phyloP scores from a whole-genome alignment of 2,888 invertebrate species.

The Machimus atricapillus region DNA sequence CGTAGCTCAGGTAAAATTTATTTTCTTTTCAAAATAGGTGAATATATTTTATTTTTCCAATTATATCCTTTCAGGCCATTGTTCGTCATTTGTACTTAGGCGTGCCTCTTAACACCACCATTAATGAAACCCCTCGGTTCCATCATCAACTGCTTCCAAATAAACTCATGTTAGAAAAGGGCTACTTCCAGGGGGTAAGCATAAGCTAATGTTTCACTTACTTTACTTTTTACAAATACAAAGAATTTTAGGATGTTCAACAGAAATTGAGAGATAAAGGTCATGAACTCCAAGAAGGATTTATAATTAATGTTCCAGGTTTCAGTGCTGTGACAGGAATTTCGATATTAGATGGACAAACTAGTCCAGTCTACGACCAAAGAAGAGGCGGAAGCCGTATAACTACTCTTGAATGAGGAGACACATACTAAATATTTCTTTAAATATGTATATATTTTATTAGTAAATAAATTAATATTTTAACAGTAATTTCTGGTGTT shows the following conservation, averaged over 20 bases:
- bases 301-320: background rate
- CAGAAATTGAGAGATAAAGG: background rate
- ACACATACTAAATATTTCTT: too few species aligned
- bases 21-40: background rate
- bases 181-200: constrained; percentile 62
- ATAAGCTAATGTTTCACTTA: background rate
- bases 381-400: background rate
- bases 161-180: constrained; percentile 71
- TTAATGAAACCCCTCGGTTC: constrained; percentile 72
- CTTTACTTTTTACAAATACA: background rate
- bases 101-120: constrained; percentile 70
- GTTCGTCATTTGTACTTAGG: constrained; percentile 73
- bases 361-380: background rate
- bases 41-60: background rate
- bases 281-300: background rate
- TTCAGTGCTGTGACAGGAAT: constrained; percentile 2
- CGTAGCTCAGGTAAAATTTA: constrained; percentile 64
- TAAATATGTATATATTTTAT: too few species aligned
- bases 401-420: background rate
- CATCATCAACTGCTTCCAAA: constrained; percentile 90
- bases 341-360: background rate
- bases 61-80: background rate
- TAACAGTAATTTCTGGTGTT: too few species aligned
- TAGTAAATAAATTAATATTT: too few species aligned
- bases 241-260: background rate